Evolutionary conservation across 2,797 vertebrate genomes (phyloP).

Genomic region (Scolopax bukidnonensis): DNA sequence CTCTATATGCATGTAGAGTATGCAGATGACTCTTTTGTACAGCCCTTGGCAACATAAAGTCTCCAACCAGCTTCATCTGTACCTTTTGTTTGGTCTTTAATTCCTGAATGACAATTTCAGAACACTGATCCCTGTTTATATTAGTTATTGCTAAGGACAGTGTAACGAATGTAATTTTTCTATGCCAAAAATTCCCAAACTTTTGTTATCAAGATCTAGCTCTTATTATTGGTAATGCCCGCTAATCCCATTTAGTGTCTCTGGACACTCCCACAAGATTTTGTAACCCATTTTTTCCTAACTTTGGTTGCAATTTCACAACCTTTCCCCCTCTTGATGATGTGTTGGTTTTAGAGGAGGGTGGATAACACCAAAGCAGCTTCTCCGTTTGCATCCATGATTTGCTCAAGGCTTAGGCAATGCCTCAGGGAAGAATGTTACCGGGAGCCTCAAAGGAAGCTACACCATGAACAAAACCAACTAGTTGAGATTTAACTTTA

Average conservation of each 20-base stretch:
- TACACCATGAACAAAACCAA: neutral
- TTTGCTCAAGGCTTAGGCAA: neutral
- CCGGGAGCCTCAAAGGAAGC: neutral
- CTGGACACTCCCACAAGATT: neutral
- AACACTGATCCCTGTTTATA: neutral
- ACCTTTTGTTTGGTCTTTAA: neutral
- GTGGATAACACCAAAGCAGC: neutral
- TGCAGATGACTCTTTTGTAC: neutral
- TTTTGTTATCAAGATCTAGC: neutral
- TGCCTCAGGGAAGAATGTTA: neutral
- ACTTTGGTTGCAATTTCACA: neutral
- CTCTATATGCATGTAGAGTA: neutral
- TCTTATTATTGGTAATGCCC: neutral
- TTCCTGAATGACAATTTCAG: neutral
- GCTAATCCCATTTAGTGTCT: neutral
- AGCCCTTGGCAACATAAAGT: neutral
- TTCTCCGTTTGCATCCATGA: neutral
- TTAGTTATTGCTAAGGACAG: neutral
- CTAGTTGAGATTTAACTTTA: neutral
- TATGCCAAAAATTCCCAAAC: neutral
- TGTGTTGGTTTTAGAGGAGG: neutral
- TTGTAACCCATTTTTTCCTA: neutral
- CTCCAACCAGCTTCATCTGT: neutral
- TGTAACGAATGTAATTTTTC: neutral
- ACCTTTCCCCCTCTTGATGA: neutral